Percentiles rank a stretch among this genome's conserved stretches.
Evolutionary conservation across 2,888 invertebrate genomes (phyloP).

Genomic region (Oscheius myriophilus): DNA sequence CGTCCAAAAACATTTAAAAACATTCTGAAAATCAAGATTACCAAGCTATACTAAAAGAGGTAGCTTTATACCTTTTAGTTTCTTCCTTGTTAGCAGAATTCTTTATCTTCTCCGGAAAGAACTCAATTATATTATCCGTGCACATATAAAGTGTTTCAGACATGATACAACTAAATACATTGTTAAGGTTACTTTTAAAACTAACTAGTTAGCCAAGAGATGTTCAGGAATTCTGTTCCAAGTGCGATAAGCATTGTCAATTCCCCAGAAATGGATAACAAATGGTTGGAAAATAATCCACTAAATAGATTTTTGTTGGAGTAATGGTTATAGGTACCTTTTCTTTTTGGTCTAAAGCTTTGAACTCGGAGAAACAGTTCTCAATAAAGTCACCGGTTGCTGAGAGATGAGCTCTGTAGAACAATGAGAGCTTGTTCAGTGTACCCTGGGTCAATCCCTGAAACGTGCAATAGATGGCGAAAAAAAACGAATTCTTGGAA

Average conservation of each 20-base stretch:
- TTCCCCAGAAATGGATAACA: conserved; percentile 6
- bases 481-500: no score
- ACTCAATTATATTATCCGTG: conserved; percentile 3
- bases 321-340: conserved; percentile 2
- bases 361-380: conserved; percentile 14
- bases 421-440: not conserved
- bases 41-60: not conserved
- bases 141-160: conserved; percentile 10
- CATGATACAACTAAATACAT: not conserved
- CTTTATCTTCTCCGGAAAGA: not conserved
- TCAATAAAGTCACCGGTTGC: conserved; percentile 13
- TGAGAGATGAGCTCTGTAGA: conserved; percentile 20
- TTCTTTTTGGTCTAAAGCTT: not conserved
- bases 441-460: not conserved
- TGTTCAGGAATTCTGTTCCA: conserved; percentile 1
- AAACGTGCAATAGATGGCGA: no score
- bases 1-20: conserved; percentile 6
- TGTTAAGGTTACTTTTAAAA: not conserved
- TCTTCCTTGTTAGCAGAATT: no score
- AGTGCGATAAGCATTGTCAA: conserved; percentile 14
- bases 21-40: not conserved
- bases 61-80: no score
- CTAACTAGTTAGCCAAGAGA: not conserved
- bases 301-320: not conserved
- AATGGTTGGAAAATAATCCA: conserved; percentile 12